Evolutionary conservation across 2,113 vertebrate species (phyloP).

Genomic region (Planiliza haematocheilus): DNA sequence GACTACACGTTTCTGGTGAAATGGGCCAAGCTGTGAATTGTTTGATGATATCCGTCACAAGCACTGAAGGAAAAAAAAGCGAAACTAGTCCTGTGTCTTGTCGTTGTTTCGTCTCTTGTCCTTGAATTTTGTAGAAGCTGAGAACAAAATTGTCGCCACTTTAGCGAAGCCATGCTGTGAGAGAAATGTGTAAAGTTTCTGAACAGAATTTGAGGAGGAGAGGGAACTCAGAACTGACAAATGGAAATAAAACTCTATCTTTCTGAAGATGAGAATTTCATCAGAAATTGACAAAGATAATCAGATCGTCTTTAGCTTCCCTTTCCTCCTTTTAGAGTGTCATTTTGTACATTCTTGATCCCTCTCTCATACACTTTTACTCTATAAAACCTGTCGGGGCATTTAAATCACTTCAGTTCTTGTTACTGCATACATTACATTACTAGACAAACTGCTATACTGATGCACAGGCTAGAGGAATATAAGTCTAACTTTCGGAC

Average conservation of each 20-base stretch:
- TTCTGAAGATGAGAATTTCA: not conserved
- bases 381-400: no score
- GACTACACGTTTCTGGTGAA: not conserved
- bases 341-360: not conserved
- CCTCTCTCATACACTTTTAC: no score
- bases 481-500: no score
- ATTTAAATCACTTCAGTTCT: no score
- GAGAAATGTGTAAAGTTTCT: slow-evolving; percentile 11
- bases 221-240: not conserved
- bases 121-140: not conserved
- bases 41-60: slow-evolving; percentile 10
- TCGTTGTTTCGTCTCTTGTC: slow-evolving; percentile 2
- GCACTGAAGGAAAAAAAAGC: not conserved
- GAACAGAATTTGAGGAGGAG: not conserved
- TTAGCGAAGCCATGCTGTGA: slow-evolving; percentile 13
- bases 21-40: slow-evolving; percentile 8
- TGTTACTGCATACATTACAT: no score
- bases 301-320: not conserved
- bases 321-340: not conserved
- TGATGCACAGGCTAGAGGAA: no score
- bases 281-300: not conserved
- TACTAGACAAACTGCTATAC: no score
- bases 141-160: slow-evolving; percentile 11
- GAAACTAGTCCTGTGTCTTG: not conserved
- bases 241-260: not conserved